These are phyloP conservation scores for Oscheius sp. DNA, from an alignment of 2,888 invertebrate genomes.

Conservation along the genomic window DNA sequence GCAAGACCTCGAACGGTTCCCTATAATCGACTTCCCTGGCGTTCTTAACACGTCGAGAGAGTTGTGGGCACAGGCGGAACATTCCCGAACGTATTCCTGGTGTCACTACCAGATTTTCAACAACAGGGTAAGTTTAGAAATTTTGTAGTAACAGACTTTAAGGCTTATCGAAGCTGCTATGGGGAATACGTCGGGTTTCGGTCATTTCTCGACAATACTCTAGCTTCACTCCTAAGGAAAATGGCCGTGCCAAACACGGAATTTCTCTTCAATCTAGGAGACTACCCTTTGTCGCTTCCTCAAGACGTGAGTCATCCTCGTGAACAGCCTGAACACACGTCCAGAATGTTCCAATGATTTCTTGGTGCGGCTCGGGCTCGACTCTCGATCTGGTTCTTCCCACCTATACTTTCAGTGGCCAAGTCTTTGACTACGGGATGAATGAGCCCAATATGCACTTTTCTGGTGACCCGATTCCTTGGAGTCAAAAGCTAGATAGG, in stretches of 20 bases:
- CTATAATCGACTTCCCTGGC: slow-evolving; percentile 7
- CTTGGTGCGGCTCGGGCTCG: slow-evolving; percentile 31
- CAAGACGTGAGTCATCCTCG: slow-evolving; percentile 1
- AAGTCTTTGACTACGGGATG: slow-evolving; percentile 8
- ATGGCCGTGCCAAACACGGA: slow-evolving; percentile 24
- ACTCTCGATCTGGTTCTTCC: slow-evolving; percentile 31
- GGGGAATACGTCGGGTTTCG: slow-evolving; percentile 26
- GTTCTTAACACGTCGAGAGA: background rate
- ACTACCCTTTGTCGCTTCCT: slow-evolving; percentile 23
- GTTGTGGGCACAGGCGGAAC: slow-evolving; percentile 9
- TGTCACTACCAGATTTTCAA: slow-evolving; percentile 34
- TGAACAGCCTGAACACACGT: background rate
- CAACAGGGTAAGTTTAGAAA: slow-evolving; percentile 11
- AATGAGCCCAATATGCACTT: background rate
- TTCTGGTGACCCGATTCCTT: background rate
- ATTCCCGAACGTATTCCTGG: background rate
- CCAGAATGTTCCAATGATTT: slow-evolving; percentile 26
- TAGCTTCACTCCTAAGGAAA: slow-evolving; percentile 16
- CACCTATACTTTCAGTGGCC: slow-evolving; percentile 13
- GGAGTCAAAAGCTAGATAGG: slow-evolving; percentile 17
- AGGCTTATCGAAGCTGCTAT: slow-evolving; percentile 24
- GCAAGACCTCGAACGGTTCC: slow-evolving; percentile 19
- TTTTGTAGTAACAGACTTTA: background rate
- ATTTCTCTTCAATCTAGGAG: slow-evolving; percentile 33
- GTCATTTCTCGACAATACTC: slow-evolving; percentile 18